Evolutionary conservation across 2,113 vertebrate genomes (phyloP), one percentile per base, ranked within the genome.

Genomic region (Catagonus wagneri): DNA sequence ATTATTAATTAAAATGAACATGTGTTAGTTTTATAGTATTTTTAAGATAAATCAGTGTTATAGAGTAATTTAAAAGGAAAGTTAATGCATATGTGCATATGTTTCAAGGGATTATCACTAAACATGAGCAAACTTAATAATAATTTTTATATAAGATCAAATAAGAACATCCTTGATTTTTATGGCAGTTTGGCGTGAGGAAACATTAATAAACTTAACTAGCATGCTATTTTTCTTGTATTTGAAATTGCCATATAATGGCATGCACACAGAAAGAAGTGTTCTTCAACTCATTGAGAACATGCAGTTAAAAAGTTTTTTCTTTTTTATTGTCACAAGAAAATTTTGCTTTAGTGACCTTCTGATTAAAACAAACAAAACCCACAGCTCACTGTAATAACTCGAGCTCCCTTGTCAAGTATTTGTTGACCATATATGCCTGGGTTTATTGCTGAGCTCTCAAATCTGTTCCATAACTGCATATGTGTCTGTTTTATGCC

Each of bases 311-410:
- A 12, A 71, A 56, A 50, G 25, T 52, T 7, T 36, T 74, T 85
- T 50, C 23, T 14, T 80, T 32, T 52, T 52, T 27, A 34, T 17
- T 74, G 72, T 86, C 50, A 68, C 3, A 87, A 20, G 39, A 92
- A 92, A 22, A 50, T 85, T 94, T 4, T 1, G 52, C 84, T 94
- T 94, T 69, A 94, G 4, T 75, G 72, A 25, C 6, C 52, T 90
- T 89, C 5, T 74, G 10, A 96, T 92, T 92, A 52, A 90, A 87
- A 94, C 58, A 50, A 92, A 72, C 1, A 88, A 44, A 96, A 96
- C 6, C 22, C 29, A 20, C 4, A 71, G 10, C 0, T 95, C 93
- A 69, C 75, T 72, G 27, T 39, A 44, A 52, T 12, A 87, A 29
- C 60, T 96, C 50, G 89, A 23, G 54, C 12, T 34, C 32, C 75